Evolutionary conservation across 2,113 vertebrate species (phyloP).

Genomic region (Ahaetulla prasina): DNA sequence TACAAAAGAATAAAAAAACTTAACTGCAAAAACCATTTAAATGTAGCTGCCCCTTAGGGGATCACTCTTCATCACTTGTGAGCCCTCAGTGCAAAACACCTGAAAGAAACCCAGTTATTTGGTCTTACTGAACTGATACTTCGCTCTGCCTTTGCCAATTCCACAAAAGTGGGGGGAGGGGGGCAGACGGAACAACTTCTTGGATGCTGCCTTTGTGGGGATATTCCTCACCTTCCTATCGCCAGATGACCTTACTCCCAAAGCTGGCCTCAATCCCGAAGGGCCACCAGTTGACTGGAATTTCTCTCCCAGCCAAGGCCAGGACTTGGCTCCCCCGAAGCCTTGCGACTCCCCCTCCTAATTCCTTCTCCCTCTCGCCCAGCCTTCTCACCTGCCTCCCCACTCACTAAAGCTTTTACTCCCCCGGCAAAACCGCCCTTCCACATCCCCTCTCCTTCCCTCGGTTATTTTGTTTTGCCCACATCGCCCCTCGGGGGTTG

Average conservation of each 20-base stretch:
- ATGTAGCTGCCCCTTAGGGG: not conserved
- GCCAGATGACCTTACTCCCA: too few species aligned
- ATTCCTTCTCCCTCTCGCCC: not conserved
- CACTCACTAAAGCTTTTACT: not conserved
- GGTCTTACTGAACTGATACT: not conserved
- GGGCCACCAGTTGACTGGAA: not conserved
- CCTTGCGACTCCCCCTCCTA: not conserved
- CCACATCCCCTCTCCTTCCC: not conserved
- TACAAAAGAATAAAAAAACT: not conserved
- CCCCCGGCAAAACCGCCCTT: not conserved
- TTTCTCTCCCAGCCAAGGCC: too few species aligned
- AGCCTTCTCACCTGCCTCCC: not conserved
- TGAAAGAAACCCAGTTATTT: too few species aligned
- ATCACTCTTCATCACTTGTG: too few species aligned
- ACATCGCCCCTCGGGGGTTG: not conserved
- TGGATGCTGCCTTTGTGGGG: too few species aligned
- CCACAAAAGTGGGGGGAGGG: too few species aligned
- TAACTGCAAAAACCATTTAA: not conserved
- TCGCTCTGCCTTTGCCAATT: too few species aligned
- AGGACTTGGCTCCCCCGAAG: not conserved
- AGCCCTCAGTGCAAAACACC: too few species aligned
- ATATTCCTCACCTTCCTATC: not conserved
- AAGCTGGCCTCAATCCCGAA: not conserved
- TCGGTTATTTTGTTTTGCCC: not conserved
- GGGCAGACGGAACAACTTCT: not conserved